Evolutionary conservation across 2,888 invertebrate genomes (phyloP).

Genomic region (Gymnoscelis rufifasciata): DNA sequence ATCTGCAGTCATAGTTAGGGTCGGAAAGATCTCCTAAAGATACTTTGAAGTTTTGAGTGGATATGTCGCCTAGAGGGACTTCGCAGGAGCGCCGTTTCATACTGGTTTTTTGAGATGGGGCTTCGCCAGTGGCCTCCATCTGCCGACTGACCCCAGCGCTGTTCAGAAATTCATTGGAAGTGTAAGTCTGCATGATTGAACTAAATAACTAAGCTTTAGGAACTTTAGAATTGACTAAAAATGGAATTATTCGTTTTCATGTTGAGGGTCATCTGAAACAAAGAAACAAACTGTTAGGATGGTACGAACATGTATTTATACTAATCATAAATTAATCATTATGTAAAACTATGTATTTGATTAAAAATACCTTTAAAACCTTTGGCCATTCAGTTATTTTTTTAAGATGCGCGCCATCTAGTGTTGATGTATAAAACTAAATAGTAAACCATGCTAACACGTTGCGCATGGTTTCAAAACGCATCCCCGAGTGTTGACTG

Average conservation of each 20-base stretch:
- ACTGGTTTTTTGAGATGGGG: constrained; percentile 68
- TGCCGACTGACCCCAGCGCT: constrained; percentile 72
- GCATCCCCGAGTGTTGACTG: no score
- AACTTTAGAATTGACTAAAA: constrained; percentile 69
- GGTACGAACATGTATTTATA: not conserved
- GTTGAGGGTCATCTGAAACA: constrained; percentile 61
- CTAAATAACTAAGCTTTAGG: constrained; percentile 53
- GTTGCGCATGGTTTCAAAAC: no score
- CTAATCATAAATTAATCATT: not conserved
- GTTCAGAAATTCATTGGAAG: constrained; percentile 69
- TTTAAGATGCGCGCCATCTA: constrained; percentile 8
- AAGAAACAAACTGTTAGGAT: constrained; percentile 31
- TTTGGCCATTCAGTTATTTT: no score
- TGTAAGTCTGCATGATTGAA: constrained; percentile 58
- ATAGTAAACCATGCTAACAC: not conserved
- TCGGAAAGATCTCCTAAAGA: constrained; percentile 67
- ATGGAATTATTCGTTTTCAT: constrained; percentile 68
- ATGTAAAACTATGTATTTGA: no score
- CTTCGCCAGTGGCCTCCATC: constrained; percentile 71
- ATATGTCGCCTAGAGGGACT: constrained; percentile 69
- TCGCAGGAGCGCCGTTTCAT: constrained; percentile 73
- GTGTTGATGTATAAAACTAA: not conserved
- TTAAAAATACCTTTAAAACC: no score
- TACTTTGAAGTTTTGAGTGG: constrained; percentile 70
- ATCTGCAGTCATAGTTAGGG: constrained; percentile 59